phyloP scores from a whole-genome alignment of 2,888 invertebrate species.

The Troides oblongomaculatus region DNA sequence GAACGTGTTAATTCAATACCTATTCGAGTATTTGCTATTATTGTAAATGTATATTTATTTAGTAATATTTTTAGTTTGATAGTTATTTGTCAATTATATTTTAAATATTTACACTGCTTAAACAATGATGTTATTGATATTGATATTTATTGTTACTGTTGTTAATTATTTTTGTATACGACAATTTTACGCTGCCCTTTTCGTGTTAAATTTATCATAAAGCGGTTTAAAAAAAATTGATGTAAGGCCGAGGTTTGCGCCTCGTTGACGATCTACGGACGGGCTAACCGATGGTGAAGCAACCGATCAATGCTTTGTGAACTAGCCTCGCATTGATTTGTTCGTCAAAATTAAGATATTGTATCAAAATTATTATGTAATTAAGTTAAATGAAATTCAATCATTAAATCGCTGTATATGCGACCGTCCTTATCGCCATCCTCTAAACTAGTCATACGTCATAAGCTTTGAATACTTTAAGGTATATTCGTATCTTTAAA shows the following conservation, averaged over 20 bases:
- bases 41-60: constrained; percentile 55
- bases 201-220: constrained; percentile 63
- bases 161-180: constrained; percentile 76
- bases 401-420: constrained; percentile 69
- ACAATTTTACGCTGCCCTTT: constrained; percentile 69
- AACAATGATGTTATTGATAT: constrained; percentile 72
- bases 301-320: constrained; percentile 54
- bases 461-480: constrained; percentile 64
- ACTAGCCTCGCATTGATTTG: constrained; percentile 68
- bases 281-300: constrained; percentile 43
- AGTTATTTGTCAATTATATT: constrained; percentile 71
- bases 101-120: constrained; percentile 77
- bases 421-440: constrained; percentile 80
- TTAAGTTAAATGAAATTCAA: constrained; percentile 58
- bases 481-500: constrained; percentile 48
- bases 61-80: constrained; percentile 57
- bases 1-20: constrained; percentile 72
- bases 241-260: constrained; percentile 26
- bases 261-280: constrained; percentile 38
- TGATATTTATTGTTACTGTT: constrained; percentile 74
- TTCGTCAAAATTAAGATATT: constrained; percentile 69
- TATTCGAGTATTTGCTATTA: constrained; percentile 72
- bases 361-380: constrained; percentile 63
- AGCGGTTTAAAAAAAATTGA: constrained; percentile 45
- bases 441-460: constrained; percentile 77